phyloP scores from a whole-genome alignment of 2,113 vertebrate species.

The Colius striatus region DNA sequence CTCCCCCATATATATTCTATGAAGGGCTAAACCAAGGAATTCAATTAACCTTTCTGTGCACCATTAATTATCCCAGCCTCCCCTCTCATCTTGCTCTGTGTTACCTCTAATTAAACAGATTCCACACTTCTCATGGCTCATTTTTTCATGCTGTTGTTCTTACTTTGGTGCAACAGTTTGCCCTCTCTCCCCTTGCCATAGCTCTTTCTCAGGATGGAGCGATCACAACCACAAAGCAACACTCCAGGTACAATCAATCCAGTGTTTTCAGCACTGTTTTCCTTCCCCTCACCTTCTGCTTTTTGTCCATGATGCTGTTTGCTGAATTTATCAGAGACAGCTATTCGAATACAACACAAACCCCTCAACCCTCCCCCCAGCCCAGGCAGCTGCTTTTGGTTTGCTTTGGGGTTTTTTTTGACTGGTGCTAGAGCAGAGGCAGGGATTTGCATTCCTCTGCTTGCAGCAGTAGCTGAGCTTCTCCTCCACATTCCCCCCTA shows the following conservation, averaged over 20 bases:
- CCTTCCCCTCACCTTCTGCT: not conserved
- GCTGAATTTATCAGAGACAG: not conserved
- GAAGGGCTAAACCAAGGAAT: slow-evolving; percentile 42
- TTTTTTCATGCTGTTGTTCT: not conserved
- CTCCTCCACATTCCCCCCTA: not conserved
- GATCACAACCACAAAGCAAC: not conserved
- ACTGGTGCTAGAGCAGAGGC: not conserved
- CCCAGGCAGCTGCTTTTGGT: not conserved
- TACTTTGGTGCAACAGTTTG: not conserved
- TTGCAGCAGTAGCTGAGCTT: not conserved
- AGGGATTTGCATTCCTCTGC: slow-evolving; percentile 26
- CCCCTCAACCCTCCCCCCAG: too few relatives aligned
- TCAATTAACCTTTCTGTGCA: slow-evolving; percentile 51
- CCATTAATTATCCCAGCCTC: slow-evolving; percentile 38
- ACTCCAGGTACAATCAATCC: not conserved
- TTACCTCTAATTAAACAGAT: slow-evolving; percentile 48
- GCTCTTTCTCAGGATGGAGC: not conserved
- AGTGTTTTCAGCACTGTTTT: not conserved
- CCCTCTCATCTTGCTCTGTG: not conserved
- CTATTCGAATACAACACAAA: too few relatives aligned
- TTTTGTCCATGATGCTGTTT: not conserved
- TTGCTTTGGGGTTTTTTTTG: not conserved
- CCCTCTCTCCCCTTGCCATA: not conserved
- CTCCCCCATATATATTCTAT: not conserved
- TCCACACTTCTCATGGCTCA: not conserved